Base-by-base conservation (phyloP, 2,113 vertebrate genomes). In the Malurus elegans region DNA sequence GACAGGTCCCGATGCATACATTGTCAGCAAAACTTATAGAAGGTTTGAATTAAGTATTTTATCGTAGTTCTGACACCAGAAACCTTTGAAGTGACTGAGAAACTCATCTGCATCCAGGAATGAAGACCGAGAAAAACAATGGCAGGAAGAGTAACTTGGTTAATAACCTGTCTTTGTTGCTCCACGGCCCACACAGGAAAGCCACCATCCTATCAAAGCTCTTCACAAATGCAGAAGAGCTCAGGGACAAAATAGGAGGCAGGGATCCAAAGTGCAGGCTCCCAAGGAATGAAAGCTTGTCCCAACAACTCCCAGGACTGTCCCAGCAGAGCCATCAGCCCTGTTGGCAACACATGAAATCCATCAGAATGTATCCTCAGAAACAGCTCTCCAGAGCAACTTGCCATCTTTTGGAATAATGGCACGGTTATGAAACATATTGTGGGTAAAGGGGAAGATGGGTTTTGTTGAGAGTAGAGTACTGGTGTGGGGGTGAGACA, bases 241-340 rank as follows among this genome's bases (percentile, higher is more conserved):
- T 45, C 14, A 69, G 18, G 34, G 21, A 14, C 9, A 64, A 4
- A 73, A 12, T 2, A 8, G 8, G 0, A 44, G 28, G 9, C 6
- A 40, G 20, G 58, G 73, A 36, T 61, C 12, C 12, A 34, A 64
- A 60, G 0, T 78, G 4, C 24, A 69, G 48, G 11, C 18, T 69
- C 16, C 5, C 6, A 70, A 32, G 23, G 40, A 69, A 86, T 24
- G 4, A 78, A 19, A 3, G 12, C 5, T 71, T 47, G 6, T 34
- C 8, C 0, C 0, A 69, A 18, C 18, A 21, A 7, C 5, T 14
- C 17, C 19, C 23, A 45, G 14, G 10, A 3, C 28, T 60, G 18
- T 58, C 31, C 9, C 29, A 87, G 36, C 18, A 64, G 6, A 71
- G 7, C 6, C 25, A 48, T 40, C 25, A 36, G 18, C 23, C 36